Evolutionary conservation across 2,888 invertebrate species (phyloP).

Genomic region (Eumerus sabulonum): DNA sequence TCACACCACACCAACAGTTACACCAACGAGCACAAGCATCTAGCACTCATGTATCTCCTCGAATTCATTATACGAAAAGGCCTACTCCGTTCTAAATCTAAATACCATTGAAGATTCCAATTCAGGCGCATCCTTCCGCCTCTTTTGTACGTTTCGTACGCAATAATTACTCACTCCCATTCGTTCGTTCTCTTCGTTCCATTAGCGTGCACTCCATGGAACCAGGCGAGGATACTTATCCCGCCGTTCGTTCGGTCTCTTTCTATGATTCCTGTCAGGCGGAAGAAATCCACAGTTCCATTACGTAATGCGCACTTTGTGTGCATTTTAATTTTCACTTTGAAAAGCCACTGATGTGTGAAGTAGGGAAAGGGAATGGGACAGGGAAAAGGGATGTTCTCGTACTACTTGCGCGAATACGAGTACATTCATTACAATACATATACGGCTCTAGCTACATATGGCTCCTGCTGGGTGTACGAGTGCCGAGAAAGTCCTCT

Average conservation of each 20-base stretch:
- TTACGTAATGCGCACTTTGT: constrained; percentile 68
- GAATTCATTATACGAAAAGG: constrained; percentile 23
- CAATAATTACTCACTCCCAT: constrained; percentile 60
- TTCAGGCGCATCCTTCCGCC: constrained; percentile 61
- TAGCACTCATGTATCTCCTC: constrained; percentile 3
- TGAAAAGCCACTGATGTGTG: constrained; percentile 68
- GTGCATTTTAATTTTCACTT: constrained; percentile 65
- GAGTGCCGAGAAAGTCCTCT: constrained; percentile 43
- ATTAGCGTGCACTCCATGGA: constrained; percentile 41
- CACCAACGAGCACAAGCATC: background rate
- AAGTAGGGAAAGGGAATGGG: constrained; percentile 43
- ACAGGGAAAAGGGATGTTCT: too few relatives aligned
- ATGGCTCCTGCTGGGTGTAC: constrained; percentile 50
- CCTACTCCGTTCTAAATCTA: constrained; percentile 39
- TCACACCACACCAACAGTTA: background rate
- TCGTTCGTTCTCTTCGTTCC: constrained; percentile 31
- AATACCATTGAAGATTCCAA: constrained; percentile 59
- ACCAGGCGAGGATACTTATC: background rate
- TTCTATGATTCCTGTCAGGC: constrained; percentile 53
- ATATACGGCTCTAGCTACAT: too few relatives aligned
- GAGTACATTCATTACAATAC: too few relatives aligned
- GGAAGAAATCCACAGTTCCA: constrained; percentile 63
- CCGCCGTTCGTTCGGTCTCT: constrained; percentile 6
- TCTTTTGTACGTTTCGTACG: constrained; percentile 54
- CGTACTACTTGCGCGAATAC: too few relatives aligned